These are phyloP conservation scores for Eumeta japonica DNA, from an alignment of 1,140 invertebrate species.

Conservation along the genomic window DNA sequence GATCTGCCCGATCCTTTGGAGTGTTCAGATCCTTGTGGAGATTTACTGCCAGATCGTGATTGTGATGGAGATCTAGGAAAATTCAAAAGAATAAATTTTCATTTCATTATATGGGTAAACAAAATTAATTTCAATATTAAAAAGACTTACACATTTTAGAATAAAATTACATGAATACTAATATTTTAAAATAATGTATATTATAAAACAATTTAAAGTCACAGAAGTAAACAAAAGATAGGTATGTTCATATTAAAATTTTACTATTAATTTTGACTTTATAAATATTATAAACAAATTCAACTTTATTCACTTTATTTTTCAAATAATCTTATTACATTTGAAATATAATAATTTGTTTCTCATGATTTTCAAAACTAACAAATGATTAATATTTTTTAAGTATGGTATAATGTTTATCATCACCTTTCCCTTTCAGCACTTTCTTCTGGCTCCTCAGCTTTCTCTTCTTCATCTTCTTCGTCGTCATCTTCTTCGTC, in stretches of 20 bases:
- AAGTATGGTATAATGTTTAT: constrained; percentile 16
- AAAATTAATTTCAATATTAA: not conserved
- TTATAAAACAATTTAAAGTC: too few species aligned
- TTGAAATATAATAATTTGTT: constrained; percentile 10
- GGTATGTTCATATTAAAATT: too few species aligned
- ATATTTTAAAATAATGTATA: too few species aligned
- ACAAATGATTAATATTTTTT: constrained; percentile 4
- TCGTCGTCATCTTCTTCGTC: constrained; percentile 72
- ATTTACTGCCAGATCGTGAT: constrained; percentile 42
- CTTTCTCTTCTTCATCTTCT: constrained; percentile 57
- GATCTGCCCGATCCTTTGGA: constrained; percentile 31
- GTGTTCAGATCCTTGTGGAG: constrained; percentile 33
- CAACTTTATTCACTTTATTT: too few species aligned
- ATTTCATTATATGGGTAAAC: not conserved
- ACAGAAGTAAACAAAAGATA: too few species aligned
- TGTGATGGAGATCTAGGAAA: constrained; percentile 35
- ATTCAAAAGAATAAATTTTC: not conserved
- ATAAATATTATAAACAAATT: too few species aligned
- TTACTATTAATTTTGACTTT: too few species aligned
- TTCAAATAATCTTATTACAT: constrained; percentile 9
- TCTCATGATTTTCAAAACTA: constrained; percentile 10
- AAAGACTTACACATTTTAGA: constrained; percentile 3
- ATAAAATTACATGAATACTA: not conserved
- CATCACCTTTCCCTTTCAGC: constrained; percentile 46
- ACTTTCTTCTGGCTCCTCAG: constrained; percentile 32